Base-by-base conservation (phyloP, 2,113 vertebrate genomes). In the Odobenus rosmarus region DNA sequence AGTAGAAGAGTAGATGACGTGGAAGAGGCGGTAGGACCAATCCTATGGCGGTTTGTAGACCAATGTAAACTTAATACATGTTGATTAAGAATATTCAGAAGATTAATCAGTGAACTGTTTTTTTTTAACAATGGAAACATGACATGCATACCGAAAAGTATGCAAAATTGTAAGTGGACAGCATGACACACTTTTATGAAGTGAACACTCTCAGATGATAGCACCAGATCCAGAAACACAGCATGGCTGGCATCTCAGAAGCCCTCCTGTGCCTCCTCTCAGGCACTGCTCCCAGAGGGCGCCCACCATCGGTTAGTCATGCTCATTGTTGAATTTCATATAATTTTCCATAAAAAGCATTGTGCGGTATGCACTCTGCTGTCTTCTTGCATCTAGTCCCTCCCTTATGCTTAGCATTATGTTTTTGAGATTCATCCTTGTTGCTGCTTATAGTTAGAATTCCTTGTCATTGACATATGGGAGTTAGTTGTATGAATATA, bases 311-410 rank as follows among this genome's bases (percentile, higher is more conserved):
- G 55, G 31, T 51, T 69, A 13, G 67, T 5, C 19, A 28, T 53
- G 49, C 36, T 59, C 19, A 0, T 67, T 51, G 46, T 51, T 59
- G 55, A 88, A 55, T 77, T 42, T 74, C 46, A 12, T 23, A 14
- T 19, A 21, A 16, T 62, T 74, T 91, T 77, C 76, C n/a, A 36
- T 86, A 57, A 61, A 53, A 62, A 53, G 42, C 21, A 5, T 53
- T 42, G 36, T n/a, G 15, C 1, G 0, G 1, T 42, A 2, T 0
- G 5, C 0, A 4, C 23, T 39, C n/a, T 46, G 14, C n/a, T 61
- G 42, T 42, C 46, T 89, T 62, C n/a, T 53, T 71, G 49, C 13
- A 1, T 77, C 87, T 90, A 23, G 36, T 16, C 69, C 26, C 24
- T 61, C 69, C 36, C 24, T 62, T 26, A 39, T 49, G n/a, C 7